phyloP scores from a whole-genome alignment of 2,888 invertebrate genomes.

The Ophion ventricosus region DNA sequence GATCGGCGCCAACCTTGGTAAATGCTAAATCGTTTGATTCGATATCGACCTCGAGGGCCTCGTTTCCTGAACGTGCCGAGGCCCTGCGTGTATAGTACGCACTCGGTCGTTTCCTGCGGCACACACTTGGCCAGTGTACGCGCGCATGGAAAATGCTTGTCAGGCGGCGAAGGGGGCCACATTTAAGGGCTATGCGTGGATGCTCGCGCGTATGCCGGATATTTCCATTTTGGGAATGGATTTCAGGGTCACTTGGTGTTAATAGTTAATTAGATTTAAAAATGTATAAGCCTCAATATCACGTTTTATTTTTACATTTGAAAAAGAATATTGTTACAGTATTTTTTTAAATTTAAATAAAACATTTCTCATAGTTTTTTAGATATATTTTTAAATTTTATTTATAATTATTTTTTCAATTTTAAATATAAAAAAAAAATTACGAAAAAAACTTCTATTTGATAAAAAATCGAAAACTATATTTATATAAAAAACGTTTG shows the following conservation, averaged over 20 bases:
- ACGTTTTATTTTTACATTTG: too few relatives aligned
- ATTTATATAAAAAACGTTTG: too few relatives aligned
- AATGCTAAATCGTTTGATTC: slow-evolving; percentile 47
- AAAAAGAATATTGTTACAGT: too few relatives aligned
- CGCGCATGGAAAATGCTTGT: neutral
- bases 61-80: slow-evolving; percentile 50
- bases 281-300: too few relatives aligned
- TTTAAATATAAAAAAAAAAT: too few relatives aligned
- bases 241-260: neutral
- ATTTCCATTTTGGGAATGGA: neutral
- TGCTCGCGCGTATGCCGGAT: neutral
- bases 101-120: neutral
- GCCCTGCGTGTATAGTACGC: slow-evolving; percentile 28
- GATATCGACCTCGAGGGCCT: slow-evolving; percentile 55
- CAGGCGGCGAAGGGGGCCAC: neutral
- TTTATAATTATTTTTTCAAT: too few relatives aligned
- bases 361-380: too few relatives aligned
- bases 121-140: neutral
- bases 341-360: too few relatives aligned
- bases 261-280: neutral
- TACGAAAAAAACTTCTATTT: too few relatives aligned
- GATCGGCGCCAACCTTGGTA: slow-evolving; percentile 33
- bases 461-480: too few relatives aligned
- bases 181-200: neutral
- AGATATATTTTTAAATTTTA: too few relatives aligned